Evolutionary conservation across 37 sponge, comb jelly and placozoan genomes (phyloP).

Genomic region (Tethya wilhelma): DNA sequence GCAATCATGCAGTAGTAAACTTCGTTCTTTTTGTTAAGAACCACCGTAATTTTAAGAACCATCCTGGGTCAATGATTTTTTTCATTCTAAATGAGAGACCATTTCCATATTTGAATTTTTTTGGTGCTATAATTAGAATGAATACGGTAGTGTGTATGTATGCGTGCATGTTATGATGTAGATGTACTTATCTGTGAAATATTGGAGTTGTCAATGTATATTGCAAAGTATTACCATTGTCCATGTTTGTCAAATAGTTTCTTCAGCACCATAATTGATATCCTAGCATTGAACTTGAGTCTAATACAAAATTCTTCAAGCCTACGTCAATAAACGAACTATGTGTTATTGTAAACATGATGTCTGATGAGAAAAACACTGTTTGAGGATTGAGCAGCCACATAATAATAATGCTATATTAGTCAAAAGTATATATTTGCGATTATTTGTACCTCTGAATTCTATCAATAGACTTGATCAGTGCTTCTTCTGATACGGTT

Average conservation of each 20-base stretch:
- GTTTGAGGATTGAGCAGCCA: background rate
- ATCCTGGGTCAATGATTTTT: no score
- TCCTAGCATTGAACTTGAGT: background rate
- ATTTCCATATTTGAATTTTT: no score
- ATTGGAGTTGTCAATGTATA: no score
- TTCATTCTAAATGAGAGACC: no score
- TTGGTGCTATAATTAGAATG: no score
- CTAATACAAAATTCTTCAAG: slow-evolving; percentile 7
- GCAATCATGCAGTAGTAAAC: no score
- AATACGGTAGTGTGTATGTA: no score
- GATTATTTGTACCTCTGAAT: background rate
- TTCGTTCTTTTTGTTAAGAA: no score
- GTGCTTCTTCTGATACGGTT: background rate
- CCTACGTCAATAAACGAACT: background rate
- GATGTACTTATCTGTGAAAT: no score
- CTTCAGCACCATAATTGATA: background rate
- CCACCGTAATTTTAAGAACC: no score
- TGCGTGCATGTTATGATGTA: no score
- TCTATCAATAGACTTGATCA: background rate
- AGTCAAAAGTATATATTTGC: background rate
- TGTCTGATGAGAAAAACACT: background rate
- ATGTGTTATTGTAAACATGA: background rate
- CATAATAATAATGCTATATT: no score
- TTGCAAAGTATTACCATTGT: slow-evolving; percentile 9
- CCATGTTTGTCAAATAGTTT: background rate